Conservation (phyloP, 2,888 invertebrate species). For the Latheticus oryzae region DNA sequence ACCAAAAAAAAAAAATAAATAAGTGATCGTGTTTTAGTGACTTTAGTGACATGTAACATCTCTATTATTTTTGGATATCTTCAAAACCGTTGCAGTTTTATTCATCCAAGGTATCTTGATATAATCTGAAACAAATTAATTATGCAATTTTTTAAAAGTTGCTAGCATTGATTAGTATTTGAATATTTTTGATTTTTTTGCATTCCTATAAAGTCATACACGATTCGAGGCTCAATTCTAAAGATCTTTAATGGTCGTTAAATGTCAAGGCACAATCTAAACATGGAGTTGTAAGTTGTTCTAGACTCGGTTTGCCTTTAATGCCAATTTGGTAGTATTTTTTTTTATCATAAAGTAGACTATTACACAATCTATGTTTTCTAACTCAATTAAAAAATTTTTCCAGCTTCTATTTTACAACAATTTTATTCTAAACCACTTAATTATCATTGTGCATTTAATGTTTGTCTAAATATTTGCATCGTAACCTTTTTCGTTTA, state of each 20-base stretch:
- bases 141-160: conserved; percentile 35
- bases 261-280: conserved; percentile 59
- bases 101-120: conserved; percentile 25
- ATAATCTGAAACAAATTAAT: too few relatives aligned
- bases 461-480: conserved; percentile 28
- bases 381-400: too few relatives aligned
- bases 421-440: conserved; percentile 1
- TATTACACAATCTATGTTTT: too few relatives aligned
- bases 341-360: too few relatives aligned
- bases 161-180: conserved; percentile 10
- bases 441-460: conserved; percentile 21
- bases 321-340: conserved; percentile 44
- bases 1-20: too few relatives aligned
- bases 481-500: conserved; percentile 21
- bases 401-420: conserved; percentile 14
- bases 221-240: conserved; percentile 49
- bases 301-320: conserved; percentile 37
- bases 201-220: conserved; percentile 53
- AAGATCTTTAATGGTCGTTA: conserved; percentile 55
- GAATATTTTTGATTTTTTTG: conserved; percentile 29
- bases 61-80: conserved; percentile 43
- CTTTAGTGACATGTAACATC: conserved; percentile 44
- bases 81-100: conserved; percentile 12
- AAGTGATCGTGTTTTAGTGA: conserved; percentile 45
- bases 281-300: conserved; percentile 52